Conservation (phyloP, 2,113 vertebrate genomes). For the Sitta europaea region DNA sequence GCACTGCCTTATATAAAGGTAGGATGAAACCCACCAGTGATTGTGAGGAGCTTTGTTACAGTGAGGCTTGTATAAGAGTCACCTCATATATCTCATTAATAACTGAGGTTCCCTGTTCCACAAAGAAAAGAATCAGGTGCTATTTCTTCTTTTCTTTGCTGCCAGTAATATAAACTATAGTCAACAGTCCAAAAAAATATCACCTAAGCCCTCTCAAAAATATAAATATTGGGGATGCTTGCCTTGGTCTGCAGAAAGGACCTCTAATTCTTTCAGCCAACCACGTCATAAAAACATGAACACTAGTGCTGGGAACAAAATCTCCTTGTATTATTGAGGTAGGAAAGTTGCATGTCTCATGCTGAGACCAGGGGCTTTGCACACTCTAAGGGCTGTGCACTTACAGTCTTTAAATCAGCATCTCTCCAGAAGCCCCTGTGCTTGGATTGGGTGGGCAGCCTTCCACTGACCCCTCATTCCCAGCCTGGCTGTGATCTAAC, state of each 20-base stretch:
- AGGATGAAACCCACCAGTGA: not conserved
- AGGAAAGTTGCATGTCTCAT: not conserved
- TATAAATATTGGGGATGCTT: not conserved
- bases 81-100: not conserved
- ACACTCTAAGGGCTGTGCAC: not conserved
- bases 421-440: not conserved
- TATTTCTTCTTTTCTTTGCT: slow-evolving; percentile 16
- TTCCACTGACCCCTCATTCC: not conserved
- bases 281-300: not conserved
- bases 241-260: not conserved
- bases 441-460: not conserved
- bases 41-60: not conserved
- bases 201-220: not conserved
- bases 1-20: not conserved
- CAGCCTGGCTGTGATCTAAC: not conserved
- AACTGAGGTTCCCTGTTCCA: not conserved
- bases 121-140: not conserved
- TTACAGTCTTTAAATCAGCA: not conserved
- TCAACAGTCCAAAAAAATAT: not conserved
- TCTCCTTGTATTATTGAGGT: not conserved
- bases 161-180: not conserved
- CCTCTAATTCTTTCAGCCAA: not conserved
- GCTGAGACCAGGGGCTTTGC: not conserved
- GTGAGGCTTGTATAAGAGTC: not conserved
- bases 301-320: not conserved